Base-by-base conservation (phyloP, 2,797 vertebrate species). In the Oryzias sinensis region DNA sequence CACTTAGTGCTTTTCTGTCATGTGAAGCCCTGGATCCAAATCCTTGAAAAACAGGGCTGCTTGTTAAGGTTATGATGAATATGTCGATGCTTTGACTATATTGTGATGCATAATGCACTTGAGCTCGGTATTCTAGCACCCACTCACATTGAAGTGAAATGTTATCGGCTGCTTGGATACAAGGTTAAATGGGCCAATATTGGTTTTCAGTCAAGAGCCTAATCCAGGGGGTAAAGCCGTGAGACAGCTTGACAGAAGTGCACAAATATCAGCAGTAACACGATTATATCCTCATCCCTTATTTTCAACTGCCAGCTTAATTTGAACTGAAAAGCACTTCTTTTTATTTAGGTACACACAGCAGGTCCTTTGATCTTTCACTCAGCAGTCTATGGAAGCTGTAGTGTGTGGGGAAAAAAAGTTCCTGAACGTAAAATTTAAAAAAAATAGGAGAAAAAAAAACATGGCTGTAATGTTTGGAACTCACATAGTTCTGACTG, bases 221-320 rank as follows among this genome's bases (percentile, higher is more conserved):
- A 72, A 80, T 84, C 76, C 70, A 74, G 47, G 48, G 45, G 37
- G 37, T 58, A 46, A 71, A 25, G 61, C 53, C 43, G 55, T 65
- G 53, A 76, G 62, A 53, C 42, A 69, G 62, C 43, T 65, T 68
- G 67, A 68, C 68, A 65, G 49, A 68, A 76, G 68, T 42, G 50
- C 59, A 74, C 61, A 68, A 60, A 66, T 52, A 69, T 72, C 61
- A 77, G 53, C 65, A 43, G 40, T 49, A 54, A 17, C 58, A 59
- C 56, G 33, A 76, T 53, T 59, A 63, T 68, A 68, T 79, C 59
- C 75, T 70, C 65, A 59, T 59, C 59, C 14, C 49, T 50, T 59
- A 67, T 59, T 82, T 77, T 80, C 56, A 77, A 76, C 74, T 74
- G 67, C 63, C 72, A 65, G 71, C 65, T 81, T 59, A 64, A 14